Conservation (phyloP, 2,888 invertebrate species). For the Lottia gigantea region DNA sequence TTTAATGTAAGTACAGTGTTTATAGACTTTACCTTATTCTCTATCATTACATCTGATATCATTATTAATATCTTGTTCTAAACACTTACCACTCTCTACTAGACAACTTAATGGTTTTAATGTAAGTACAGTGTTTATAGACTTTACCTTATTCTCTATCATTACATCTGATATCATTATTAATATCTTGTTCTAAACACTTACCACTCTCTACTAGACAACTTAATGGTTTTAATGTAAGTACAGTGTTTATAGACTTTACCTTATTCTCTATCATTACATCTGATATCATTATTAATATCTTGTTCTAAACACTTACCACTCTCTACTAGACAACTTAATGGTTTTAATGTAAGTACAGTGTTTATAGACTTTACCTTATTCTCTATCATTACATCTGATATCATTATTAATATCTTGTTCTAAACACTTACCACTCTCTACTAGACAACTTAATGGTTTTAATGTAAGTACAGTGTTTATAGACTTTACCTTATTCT, state of each 20-base stretch:
- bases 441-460: constrained; percentile 51
- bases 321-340: constrained; percentile 45
- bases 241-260: constrained; percentile 17
- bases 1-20: constrained; percentile 45
- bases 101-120: constrained; percentile 52
- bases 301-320: constrained; percentile 43
- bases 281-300: constrained; percentile 23
- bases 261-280: no score
- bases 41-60: constrained; percentile 45
- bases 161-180: constrained; percentile 42
- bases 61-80: constrained; percentile 43
- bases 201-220: constrained; percentile 45
- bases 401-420: constrained; percentile 41
- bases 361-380: constrained; percentile 31
- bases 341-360: constrained; percentile 52
- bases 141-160: constrained; percentile 47
- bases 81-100: constrained; percentile 41
- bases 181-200: constrained; percentile 43
- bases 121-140: constrained; percentile 35
- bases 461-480: constrained; percentile 45
- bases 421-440: constrained; percentile 40
- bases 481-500: constrained; percentile 39
- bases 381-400: constrained; percentile 46
- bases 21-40: constrained; percentile 39
- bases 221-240: constrained; percentile 55